Base-by-base conservation (phyloP, 2,888 invertebrate genomes). In the Pasiphila rectangulata region DNA sequence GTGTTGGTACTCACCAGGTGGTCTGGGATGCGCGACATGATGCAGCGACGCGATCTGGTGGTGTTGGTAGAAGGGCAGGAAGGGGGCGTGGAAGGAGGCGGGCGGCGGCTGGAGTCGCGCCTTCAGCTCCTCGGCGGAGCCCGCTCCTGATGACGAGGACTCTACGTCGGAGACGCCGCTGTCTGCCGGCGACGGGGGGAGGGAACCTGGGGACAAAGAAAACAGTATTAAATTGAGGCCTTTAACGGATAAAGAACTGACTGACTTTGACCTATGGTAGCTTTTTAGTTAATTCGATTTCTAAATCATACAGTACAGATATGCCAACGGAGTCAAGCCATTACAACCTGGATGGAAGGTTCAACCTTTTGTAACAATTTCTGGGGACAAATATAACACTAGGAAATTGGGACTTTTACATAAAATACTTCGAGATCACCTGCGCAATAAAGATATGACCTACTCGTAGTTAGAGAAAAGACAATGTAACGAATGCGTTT, bases 121-220 rank as follows among this genome's bases (percentile, higher is more conserved):
- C 88, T 96, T 96, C 72, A 96, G 90, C 84, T 96, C 96, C 81
- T 97, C 95, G 51, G 92, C 93, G 13, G 91, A 92, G 43, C 93
- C 93, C 4, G 93, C 95, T 54, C 94, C 93, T 29, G 93, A 93
- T 65, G 96, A 97, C 57, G 97, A 97, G 64, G 97, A 97, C 89
- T 98, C 98, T 69, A 98, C 97, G 86, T 98, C 98, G 48, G 97
- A 97, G 40, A 98, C 98, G 54, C 98, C 98, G 78, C 97, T 97
- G 91, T 98, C 98, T 41, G 98, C 98, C 56, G 98, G 98, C 81
- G 97, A 98, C 42, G 98, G 98, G 56, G 98, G 98, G 76, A 98
- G 93, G 68, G 98, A 98, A 82, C 97, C 98, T 95, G 90, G 1
- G 72, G 69, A 60, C 54, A 67, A 54, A 39, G 5, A 12, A 13